Conservation (phyloP, 1,140 invertebrate genomes). For the Sycophila sp. region DNA sequence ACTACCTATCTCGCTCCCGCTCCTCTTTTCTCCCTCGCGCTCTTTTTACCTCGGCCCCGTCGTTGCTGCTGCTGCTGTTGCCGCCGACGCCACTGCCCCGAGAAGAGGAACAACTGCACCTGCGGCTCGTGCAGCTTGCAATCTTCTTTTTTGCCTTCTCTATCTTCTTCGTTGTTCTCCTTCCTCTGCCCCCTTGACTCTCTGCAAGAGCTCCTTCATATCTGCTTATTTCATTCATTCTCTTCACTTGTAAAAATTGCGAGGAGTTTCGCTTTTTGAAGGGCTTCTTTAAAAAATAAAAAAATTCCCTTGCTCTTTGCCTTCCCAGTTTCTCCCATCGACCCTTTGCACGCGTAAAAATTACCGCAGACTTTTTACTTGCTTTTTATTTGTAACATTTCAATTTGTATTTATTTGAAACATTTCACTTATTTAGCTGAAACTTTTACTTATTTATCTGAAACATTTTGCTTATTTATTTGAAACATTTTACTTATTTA, state of each 20-base stretch:
- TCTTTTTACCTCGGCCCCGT: neutral
- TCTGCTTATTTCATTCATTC: neutral
- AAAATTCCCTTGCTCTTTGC: too few species aligned
- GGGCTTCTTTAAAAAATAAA: too few species aligned
- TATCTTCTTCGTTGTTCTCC: constrained; percentile 18
- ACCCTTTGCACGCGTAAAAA: too few species aligned
- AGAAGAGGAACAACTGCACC: constrained; percentile 22
- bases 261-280: too few species aligned
- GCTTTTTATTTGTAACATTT: too few species aligned
- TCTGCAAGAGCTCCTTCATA: constrained; percentile 6
- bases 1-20: neutral
- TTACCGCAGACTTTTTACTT: too few species aligned
- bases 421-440: too few species aligned
- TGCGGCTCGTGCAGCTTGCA: constrained; percentile 26
- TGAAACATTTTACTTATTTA: too few species aligned
- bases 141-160: constrained; percentile 4
- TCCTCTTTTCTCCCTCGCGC: neutral
- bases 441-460: too few species aligned
- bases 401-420: too few species aligned
- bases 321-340: too few species aligned
- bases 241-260: neutral
- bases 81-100: neutral
- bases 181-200: constrained; percentile 33
- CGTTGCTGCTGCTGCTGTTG: neutral
- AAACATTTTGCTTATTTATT: too few species aligned